Evolutionary conservation across 2,113 vertebrate species (phyloP), one percentile per base, ranked within the genome.

Genomic region (Catharus minimus): DNA sequence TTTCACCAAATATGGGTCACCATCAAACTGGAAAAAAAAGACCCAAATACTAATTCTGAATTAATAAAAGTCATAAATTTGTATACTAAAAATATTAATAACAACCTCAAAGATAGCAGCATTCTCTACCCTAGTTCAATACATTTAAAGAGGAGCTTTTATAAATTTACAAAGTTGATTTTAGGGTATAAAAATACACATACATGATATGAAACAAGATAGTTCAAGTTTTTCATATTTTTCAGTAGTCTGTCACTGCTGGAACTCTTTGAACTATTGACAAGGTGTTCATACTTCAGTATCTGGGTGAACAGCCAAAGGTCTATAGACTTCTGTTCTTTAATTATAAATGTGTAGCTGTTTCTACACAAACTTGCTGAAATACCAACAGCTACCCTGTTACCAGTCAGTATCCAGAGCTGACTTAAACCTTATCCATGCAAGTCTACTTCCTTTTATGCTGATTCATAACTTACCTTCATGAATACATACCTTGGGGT

Each of bases 151-250:
- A 95, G 82, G 28, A 81, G 20, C 49, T 74, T 93, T 95, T 95
- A 93, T 74, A 93, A 95, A 95, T 43, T 52, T 88, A 95, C 52
- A 65, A 93, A 96, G 36, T 83, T 76, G 68, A 71, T 64, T 73
- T 91, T 41, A 86, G 58, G 75, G 62, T 95, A 94, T 58, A 94
- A 95, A 96, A 96, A 95, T 80, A 92, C 60, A 90, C 1, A 4
- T 89, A 86, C 36, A 91, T 15, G 52, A 39, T 86, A 94, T 1
- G n/a, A 96, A 96, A 95, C 46, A 92, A 87, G 67, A 28, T 49
- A 55, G 49, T 12, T 61, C 68, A 68, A 41, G 43, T 84, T 90
- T 84, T 78, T 41, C 16, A 75, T 85, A 73, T 88, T 86, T 86
- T 79, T 95, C 81, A 78, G 60, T 88, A 82, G 90, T 92, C 78